Evolutionary conservation across 2,888 invertebrate genomes (phyloP), one percentile per base, ranked within the genome.

Genomic region (Diarsia rubi): DNA sequence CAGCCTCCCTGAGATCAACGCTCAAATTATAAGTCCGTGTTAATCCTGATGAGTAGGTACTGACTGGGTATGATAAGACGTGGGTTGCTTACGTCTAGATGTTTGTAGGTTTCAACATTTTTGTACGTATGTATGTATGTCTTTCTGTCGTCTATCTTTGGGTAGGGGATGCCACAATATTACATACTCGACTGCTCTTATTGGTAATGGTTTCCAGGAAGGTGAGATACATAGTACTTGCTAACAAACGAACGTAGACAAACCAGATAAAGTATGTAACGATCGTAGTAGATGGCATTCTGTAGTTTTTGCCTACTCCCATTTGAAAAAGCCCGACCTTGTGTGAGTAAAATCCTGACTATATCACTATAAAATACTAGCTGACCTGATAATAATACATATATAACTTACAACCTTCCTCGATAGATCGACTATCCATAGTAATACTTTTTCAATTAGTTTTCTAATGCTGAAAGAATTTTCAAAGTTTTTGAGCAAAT

Each of bases 11-110:
- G n/a, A 47, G 65, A 63, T 69, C 44, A 67, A 69, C 72, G 60
- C 45, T 63, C 78, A 63, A 73, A 67, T 73, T 69, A 69, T 70
- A 45, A 69, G 69, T 44, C 67, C 49, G 11, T 9, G 24, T 24
- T 71, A 68, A 75, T 75, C 64, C 54, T n/a, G 14, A 31, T 64
- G 69, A 64, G 45, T n/a, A n/a, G n/a, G n/a, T 47, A 37, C 12
- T 44, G 45, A 57, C 47, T 54, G 37, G n/a, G 31, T 73, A 37
- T 47, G 27, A 52, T 68, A 27, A 49, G 59, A 24, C 37, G 49
- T 52, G 16, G 14, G 27, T 47, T 54, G 31, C 37, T 47, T 47
- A 31, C 16, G 16, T 21, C 37, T 73, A 24, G 0, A 68, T 70
- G 8, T 3, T 27, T 11, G 27, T 59, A 59, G 59, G 9, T 8